Percentiles rank a stretch among this genome's conserved stretches.
Evolutionary conservation across 2,113 vertebrate genomes (phyloP).

Genomic region (Atrichornis clamosus): DNA sequence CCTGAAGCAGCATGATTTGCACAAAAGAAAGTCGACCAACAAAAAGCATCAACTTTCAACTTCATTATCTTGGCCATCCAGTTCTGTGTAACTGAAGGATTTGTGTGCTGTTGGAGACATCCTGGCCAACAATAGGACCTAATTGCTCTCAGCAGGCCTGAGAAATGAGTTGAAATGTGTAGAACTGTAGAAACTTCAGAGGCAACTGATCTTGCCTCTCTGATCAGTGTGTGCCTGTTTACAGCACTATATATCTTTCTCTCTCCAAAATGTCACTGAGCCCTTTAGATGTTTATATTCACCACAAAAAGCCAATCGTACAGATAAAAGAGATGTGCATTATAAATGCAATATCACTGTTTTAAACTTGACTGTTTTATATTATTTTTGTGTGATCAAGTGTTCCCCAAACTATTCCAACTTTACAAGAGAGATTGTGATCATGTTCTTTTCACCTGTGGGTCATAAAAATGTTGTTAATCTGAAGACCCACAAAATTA

Average conservation of each 20-base stretch:
- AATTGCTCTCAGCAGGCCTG: constrained; percentile 95
- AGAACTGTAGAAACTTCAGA: constrained; percentile 82
- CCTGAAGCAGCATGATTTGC: constrained; percentile 98
- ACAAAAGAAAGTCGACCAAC: constrained; percentile 89
- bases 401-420: constrained; percentile 87
- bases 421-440: constrained; percentile 88
- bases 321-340: constrained; percentile 92
- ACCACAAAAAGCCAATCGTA: constrained; percentile 93
- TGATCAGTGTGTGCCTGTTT: constrained; percentile 98
- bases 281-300: constrained; percentile 93
- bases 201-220: constrained; percentile 78
- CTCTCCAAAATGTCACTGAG: constrained; percentile 90
- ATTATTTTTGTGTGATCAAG: constrained; percentile 94
- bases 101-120: constrained; percentile 77
- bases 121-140: constrained; percentile 80
- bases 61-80: constrained; percentile 89
- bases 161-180: constrained; percentile 87
- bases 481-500: constrained; percentile 80
- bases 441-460: constrained; percentile 82
- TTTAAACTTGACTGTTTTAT: constrained; percentile 99
- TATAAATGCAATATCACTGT: constrained; percentile 97
- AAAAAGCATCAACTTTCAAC: constrained; percentile 89
- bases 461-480: constrained; percentile 80
- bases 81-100: constrained; percentile 82
- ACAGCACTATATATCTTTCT: constrained; percentile 93